These are phyloP conservation scores for Eilema sororculum DNA, from an alignment of 2,888 invertebrate species.

Conservation along the genomic window DNA sequence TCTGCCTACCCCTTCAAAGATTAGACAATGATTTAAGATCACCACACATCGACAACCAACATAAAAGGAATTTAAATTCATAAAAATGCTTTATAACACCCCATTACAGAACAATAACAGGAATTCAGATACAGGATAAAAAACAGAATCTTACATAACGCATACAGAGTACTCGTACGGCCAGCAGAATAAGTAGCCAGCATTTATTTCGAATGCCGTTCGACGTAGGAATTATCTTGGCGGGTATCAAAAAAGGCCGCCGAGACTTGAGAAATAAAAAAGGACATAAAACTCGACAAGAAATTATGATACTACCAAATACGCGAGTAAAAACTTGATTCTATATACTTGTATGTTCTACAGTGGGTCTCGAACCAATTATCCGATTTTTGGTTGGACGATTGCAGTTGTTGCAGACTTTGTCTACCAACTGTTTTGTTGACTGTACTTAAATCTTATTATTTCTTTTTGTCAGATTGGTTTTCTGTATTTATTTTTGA, in stretches of 20 bases:
- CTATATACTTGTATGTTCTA: slow-evolving; percentile 62
- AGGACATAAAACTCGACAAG: slow-evolving; percentile 71
- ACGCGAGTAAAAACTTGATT: slow-evolving; percentile 76
- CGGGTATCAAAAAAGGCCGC: slow-evolving; percentile 75
- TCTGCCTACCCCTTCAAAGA: too few species aligned
- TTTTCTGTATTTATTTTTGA: neutral
- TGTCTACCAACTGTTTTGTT: slow-evolving; percentile 55
- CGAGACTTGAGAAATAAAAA: slow-evolving; percentile 61
- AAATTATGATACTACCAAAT: slow-evolving; percentile 85
- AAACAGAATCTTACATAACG: slow-evolving; percentile 61
- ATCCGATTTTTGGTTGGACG: slow-evolving; percentile 58
- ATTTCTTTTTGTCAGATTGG: slow-evolving; percentile 43
- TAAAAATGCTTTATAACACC: slow-evolving; percentile 72
- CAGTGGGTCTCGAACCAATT: slow-evolving; percentile 64
- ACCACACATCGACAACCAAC: slow-evolving; percentile 42
- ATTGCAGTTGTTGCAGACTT: slow-evolving; percentile 59
- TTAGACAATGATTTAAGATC: slow-evolving; percentile 29
- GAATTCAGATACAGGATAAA: slow-evolving; percentile 59
- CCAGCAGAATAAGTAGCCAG: slow-evolving; percentile 63
- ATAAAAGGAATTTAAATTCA: slow-evolving; percentile 57
- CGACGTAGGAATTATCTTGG: slow-evolving; percentile 72
- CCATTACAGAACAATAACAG: slow-evolving; percentile 70
- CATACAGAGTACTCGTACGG: slow-evolving; percentile 54
- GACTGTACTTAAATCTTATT: slow-evolving; percentile 50
- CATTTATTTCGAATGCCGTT: slow-evolving; percentile 71